Percentiles rank a stretch among this genome's conserved stretches.
Conservation (phyloP, 2,888 invertebrate species). For the Odontothrips loti region DNA sequence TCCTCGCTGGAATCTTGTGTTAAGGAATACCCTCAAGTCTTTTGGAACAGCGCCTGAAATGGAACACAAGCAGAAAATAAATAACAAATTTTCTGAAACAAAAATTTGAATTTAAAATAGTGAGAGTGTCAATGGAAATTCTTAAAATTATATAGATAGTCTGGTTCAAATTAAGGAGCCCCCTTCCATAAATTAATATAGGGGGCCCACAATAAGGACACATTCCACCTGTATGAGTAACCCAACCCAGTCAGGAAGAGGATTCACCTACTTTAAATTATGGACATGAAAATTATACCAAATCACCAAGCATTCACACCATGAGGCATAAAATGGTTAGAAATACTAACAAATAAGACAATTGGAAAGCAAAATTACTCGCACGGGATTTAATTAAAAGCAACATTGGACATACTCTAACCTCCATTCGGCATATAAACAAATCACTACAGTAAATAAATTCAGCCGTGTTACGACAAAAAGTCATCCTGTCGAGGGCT, state of each 20-base stretch:
- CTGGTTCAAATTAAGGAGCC: neutral
- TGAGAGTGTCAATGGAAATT: neutral
- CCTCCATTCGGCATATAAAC: neutral
- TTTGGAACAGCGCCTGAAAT: conserved; percentile 48
- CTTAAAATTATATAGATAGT: neutral
- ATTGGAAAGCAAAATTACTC: too few species aligned
- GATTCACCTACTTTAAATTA: too few species aligned
- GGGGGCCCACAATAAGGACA: neutral
- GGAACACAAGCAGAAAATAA: conserved; percentile 2
- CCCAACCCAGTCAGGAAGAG: too few species aligned
- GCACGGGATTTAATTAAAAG: too few species aligned
- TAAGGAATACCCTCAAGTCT: conserved; percentile 54
- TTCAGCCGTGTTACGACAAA: too few species aligned
- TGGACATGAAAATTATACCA: too few species aligned
- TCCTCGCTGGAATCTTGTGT: conserved; percentile 54
- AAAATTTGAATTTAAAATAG: conserved; percentile 5
- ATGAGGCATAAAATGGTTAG: too few species aligned
- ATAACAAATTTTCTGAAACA: neutral
- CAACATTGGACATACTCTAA: neutral
- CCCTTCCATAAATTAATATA: neutral
- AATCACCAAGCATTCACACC: too few species aligned
- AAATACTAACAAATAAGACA: too few species aligned
- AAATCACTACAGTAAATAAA: neutral
- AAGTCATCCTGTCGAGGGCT: too few species aligned
- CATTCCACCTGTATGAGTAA: neutral